Percentiles rank a stretch among this genome's conserved stretches.
Evolutionary conservation across 2,888 invertebrate species (phyloP).

Genomic region (Lasioglossum vierecki): DNA sequence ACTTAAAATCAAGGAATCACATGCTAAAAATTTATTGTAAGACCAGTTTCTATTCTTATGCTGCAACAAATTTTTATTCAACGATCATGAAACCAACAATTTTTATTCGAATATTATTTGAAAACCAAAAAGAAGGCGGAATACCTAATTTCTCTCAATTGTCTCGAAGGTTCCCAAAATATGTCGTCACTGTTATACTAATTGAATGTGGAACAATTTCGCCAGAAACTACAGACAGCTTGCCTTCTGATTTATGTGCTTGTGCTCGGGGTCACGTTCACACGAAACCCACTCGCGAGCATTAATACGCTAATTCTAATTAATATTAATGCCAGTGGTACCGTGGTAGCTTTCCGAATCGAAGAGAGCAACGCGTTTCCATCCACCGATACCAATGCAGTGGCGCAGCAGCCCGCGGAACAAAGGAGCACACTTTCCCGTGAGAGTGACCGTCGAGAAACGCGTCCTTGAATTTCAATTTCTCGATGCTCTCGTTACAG

Average conservation of each 20-base stretch:
- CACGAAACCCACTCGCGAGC: conserved; percentile 73
- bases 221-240: neutral
- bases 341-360: conserved; percentile 8
- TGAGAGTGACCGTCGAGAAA: neutral
- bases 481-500: neutral
- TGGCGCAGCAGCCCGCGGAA: neutral
- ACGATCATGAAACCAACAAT: neutral
- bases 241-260: conserved; percentile 40
- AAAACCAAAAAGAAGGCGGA: neutral
- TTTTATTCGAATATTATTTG: neutral
- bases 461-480: conserved; percentile 10
- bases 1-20: neutral
- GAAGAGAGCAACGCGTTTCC: neutral
- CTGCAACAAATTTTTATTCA: neutral
- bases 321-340: conserved; percentile 76
- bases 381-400: neutral
- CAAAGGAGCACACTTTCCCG: conserved; percentile 15
- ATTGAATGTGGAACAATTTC: neutral
- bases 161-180: too few relatives aligned
- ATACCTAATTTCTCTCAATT: neutral
- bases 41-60: neutral
- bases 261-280: conserved; percentile 80
- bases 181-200: neutral
- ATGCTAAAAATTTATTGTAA: neutral
- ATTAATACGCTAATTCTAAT: conserved; percentile 78